Conservation (phyloP, 2,797 vertebrate genomes). For the Hydrophis major region DNA sequence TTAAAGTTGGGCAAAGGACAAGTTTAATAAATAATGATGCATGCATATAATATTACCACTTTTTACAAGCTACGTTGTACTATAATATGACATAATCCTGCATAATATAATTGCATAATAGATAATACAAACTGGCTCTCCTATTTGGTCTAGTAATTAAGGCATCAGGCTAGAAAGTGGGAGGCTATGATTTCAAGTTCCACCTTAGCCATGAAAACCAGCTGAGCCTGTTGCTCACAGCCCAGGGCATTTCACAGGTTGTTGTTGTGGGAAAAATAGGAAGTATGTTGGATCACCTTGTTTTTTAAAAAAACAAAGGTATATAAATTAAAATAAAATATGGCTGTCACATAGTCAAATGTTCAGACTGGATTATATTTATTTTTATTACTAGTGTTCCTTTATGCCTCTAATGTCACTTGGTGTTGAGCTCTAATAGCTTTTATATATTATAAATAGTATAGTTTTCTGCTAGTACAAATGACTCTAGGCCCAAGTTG, state of each 20-base stretch:
- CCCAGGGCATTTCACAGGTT: background rate
- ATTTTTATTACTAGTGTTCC: background rate
- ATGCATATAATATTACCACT: background rate
- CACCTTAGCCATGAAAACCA: background rate
- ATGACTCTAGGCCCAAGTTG: too few relatives aligned
- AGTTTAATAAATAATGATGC: background rate
- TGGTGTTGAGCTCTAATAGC: background rate
- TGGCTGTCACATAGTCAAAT: background rate
- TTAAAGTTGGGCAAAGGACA: background rate
- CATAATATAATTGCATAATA: background rate
- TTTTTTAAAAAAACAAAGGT: background rate
- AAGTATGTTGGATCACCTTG: background rate
- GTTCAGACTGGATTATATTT: background rate
- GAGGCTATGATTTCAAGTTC: background rate
- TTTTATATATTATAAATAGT: background rate
- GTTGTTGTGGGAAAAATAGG: background rate
- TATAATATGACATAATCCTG: background rate
- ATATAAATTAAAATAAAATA: background rate
- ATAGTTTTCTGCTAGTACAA: background rate
- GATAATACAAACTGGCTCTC: background rate
- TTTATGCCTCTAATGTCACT: background rate
- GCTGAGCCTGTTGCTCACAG: background rate
- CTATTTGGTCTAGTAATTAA: background rate
- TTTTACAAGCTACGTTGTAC: background rate
- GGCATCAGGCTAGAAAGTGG: background rate